Percentiles rank a stretch among this genome's conserved stretches.
These are phyloP conservation scores for Tribolium freemani DNA, from an alignment of 2,888 invertebrate genomes.

Conservation along the genomic window DNA sequence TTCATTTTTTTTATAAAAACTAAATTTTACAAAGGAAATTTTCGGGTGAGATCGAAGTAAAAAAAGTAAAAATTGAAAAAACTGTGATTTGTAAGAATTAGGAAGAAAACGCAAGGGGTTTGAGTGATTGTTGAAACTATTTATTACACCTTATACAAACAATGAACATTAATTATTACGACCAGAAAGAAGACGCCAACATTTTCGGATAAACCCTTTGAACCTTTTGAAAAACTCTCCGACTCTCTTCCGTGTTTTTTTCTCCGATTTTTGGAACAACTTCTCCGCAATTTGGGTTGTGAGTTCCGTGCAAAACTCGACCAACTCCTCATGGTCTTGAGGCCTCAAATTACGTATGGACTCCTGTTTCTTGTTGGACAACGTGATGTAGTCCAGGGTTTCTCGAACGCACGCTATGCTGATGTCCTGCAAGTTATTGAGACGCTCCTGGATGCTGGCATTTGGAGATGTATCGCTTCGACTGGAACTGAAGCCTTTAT, in stretches of 20 bases:
- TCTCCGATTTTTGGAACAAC: background rate
- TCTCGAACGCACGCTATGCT: background rate
- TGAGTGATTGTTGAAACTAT: background rate
- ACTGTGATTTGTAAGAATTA: no score
- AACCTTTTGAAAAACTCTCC: no score
- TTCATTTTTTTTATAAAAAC: no score
- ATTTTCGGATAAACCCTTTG: no score
- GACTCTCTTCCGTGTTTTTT: background rate
- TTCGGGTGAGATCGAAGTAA: no score
- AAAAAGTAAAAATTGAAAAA: background rate
- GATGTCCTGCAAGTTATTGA: background rate
- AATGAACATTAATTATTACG: no score
- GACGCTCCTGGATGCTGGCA: background rate
- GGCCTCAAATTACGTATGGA: background rate
- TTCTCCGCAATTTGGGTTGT: background rate
- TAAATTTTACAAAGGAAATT: no score
- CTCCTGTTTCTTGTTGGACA: background rate
- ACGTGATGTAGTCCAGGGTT: background rate
- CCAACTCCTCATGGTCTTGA: background rate
- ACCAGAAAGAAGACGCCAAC: no score
- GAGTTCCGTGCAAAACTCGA: background rate
- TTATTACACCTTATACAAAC: no score
- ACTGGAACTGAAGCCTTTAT: background rate
- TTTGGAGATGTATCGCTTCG: background rate
- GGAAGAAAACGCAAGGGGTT: no score